Evolutionary conservation across 1,140 invertebrate genomes (phyloP), one percentile per base, ranked within the genome.

Genomic region (Radopholus similis): DNA sequence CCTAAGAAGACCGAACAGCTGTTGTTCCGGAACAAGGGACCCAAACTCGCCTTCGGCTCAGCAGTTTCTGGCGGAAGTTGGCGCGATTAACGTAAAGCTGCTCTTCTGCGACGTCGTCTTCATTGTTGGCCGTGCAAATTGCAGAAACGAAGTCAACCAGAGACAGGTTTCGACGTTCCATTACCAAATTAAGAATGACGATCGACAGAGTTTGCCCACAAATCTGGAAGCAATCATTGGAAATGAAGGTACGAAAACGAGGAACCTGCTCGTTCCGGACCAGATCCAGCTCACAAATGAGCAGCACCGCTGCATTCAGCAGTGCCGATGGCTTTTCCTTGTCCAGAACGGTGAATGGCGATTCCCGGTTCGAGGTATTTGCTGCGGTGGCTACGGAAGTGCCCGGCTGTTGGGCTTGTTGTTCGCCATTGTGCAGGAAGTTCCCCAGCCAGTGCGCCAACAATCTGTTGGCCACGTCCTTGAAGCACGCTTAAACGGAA

Each of bases 381-480:
- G 21, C 9, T 18, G 30, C 32, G 18, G 15, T 38, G n/a, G n/a
- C n/a, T n/a, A n/a, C n/a, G n/a, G n/a, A n/a, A n/a, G n/a, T n/a
- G n/a, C n/a, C n/a, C n/a, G n/a, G n/a, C 6, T 65, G 32, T 23
- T 32, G 23, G 21, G 9, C 6, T 11, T 66, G 54, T 35, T 30
- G 18, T n/a, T 66, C 38, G 2, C 38, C 64, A 35, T 54, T n/a
- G n/a, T n/a, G n/a, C n/a, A n/a, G n/a, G n/a, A n/a, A 54, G 13
- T 44, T 23, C 18, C 13, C 64, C 30, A 66, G 38, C 64, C 53
- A 66, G 37, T 62, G 23, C 18, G 38, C 23, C 53, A 66, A 18
- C 38, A 66, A 66, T 44, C 64, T 34, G 18, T 35, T 28, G 2
- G 56, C 40, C 55, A 66, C 51, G 34, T 66, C 64, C 21, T 51